Base-by-base conservation (phyloP, 2,888 invertebrate genomes). In the Eugnorisma glareosa region DNA sequence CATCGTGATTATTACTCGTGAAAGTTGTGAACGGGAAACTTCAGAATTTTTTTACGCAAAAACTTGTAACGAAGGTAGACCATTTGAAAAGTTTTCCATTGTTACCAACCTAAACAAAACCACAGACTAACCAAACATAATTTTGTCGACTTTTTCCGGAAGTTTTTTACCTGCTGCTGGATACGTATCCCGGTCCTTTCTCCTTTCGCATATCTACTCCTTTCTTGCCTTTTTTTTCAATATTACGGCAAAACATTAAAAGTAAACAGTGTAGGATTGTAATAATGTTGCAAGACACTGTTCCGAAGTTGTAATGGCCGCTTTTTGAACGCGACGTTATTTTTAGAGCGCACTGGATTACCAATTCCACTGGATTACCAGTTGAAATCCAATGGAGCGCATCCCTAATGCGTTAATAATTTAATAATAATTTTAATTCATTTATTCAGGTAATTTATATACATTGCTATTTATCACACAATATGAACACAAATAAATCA, bases 11-110 rank as follows among this genome's bases (percentile, higher is more conserved):
- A 21, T 31, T 43, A 57, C n/a, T 21, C 7, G 54, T 70, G 35
- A 21, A 69, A 69, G 11, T 73, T 35, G 18, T 75, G n/a, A 31
- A 51, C 63, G 21, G 40, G 13, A 8, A 51, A 75, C 40, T 54
- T 54, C 5, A 40, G 40, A 71, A 73, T 18, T 28, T 73, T 73
- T 48, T 24, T 13, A 43, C n/a, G 1, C 13, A 43, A 31, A 73
- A 21, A 37, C 18, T 15, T 18, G 48, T 18, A 74, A 73, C 11
- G 48, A 59, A 73, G 37, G 24, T 28, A 54, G 18, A 35, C 10
- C 28, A 21, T 45, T 61, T 61, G 18, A 59, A 45, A 73, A 59
- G 18, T 74, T 74, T 40, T 18, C 13, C 8, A 5, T 61, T 40
- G 45, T 48, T 28, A 51, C 21, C 13, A 6, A 21, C 8, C 1